Evolutionary conservation across 2,888 invertebrate genomes (phyloP), one percentile per base, ranked within the genome.

Genomic region (Rhagonycha fulva): DNA sequence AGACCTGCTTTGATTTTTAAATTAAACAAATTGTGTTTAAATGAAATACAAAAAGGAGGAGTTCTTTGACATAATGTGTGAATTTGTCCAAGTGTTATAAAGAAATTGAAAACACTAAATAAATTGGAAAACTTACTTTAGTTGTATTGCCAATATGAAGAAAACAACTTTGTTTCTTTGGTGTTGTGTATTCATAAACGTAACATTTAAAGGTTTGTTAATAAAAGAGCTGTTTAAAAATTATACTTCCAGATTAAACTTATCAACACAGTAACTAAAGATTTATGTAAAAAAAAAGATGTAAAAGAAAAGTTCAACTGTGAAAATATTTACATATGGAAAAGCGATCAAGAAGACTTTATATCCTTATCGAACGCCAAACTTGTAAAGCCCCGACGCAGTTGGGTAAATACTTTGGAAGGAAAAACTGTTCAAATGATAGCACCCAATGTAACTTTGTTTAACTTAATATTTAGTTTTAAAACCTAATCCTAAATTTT

Each of bases 391-490:
- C 75, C 77, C 68, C 74, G 74, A 72, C 77, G 66, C 67, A 76
- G 75, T 71, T 80, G 80, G 77, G 78, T 74, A 47, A 76, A 80
- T 14, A 78, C 84, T 75, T 76, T 86, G n/a, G 76, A 82, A 63
- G 84, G 83, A 23, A 82, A 82, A 79, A 83, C 83, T 12, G 82
- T 88, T 60, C 76, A 83, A 30, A 85, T 87, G 14, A 81, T 85
- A 11, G 83, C 85, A 24, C 83, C 85, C 73, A 81, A 82, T 71
- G 87, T 87, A 82, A 82, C 83, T 79, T 70, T 78, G 71, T 62
- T 69, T 72, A n/a, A n/a, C 5, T 0, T 0, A n/a, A 26, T n/a
- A 14, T 12, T 24, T 19, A 24, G 67, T 3, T 9, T 74, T 12
- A 26, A 68, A 73, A 24, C 30, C 26, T 74, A 74, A 74, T 14